Evolutionary conservation across 1,140 invertebrate genomes (phyloP), one percentile per base, ranked within the genome.

Genomic region (Latrodectus geometricus): DNA sequence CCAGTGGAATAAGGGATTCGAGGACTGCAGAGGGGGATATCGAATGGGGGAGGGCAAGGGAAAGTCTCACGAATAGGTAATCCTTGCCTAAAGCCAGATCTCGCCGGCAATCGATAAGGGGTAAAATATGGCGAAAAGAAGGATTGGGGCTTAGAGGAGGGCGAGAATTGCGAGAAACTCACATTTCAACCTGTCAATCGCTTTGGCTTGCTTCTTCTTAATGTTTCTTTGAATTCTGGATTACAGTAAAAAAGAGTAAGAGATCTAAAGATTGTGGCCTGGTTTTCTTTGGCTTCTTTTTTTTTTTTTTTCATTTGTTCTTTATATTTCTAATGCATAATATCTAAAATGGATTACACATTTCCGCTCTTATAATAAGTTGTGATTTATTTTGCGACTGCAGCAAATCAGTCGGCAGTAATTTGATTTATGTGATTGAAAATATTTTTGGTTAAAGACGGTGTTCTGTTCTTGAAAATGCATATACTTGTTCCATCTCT

Each of bases 141-240:
- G 73, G 73, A 75, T 65, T 65, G 81, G 73, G 49, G 81, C 81
- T 84, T 84, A 84, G 73, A 56, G n/a, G 21, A 35, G 23, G 48
- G 50, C n/a, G 81, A 84, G 81, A 84, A 84, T 84, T 68, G 81
- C 20, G 66, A 14, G 72, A 70, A 84, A 84, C 81, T 84, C 81
- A 84, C 81, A 84, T 84, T 84, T 84, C 81, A 84, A 76, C 70
- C 81, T 84, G 81, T 84, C 81, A 84, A 68, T 76, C 73, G 81
- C 35, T 69, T 65, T 61, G 52, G 50, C 48, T 48, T 70, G 68
- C 68, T 56, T 21, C 76, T 54, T 68, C 76, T 65, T 78, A 78
- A 78, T 78, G 76, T 78, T 48, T 8, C 76, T 78, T 48, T 50
- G 76, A 78, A 80, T 65, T 54, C 49, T 23, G 68, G 78, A 70